A percentile compares a stretch with the other conserved stretches of the same genome.
These are phyloP conservation scores for Alsophila aescularia DNA, from an alignment of 2,888 invertebrate genomes.

Conservation along the genomic window DNA sequence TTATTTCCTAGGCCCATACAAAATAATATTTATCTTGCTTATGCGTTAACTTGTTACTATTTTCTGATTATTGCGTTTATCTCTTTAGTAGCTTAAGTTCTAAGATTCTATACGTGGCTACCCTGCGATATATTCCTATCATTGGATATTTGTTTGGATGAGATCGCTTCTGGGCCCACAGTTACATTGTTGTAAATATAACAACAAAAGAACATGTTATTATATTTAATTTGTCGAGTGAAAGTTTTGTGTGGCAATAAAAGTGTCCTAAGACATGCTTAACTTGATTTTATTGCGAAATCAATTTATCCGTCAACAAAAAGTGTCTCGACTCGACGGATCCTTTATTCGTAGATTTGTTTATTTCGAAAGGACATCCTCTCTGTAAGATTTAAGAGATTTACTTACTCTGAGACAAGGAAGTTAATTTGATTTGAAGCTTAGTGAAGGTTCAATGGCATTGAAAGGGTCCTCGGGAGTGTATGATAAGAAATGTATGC, in stretches of 20 bases:
- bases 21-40: no score
- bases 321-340: conserved; percentile 53
- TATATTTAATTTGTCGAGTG: conserved; percentile 6
- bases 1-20: no score
- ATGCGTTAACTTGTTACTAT: no score
- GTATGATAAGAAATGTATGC: no score
- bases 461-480: not conserved
- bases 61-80: no score
- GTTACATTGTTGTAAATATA: not conserved
- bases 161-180: no score
- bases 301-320: conserved; percentile 55
- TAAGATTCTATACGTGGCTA: no score
- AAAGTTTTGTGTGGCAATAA: conserved; percentile 44
- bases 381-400: conserved; percentile 55
- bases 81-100: no score
- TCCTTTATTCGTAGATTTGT: conserved; percentile 57
- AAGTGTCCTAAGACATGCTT: conserved; percentile 40
- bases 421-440: conserved; percentile 53
- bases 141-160: no score
- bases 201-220: conserved; percentile 3
- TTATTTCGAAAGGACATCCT: conserved; percentile 57
- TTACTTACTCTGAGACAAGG: conserved; percentile 44
- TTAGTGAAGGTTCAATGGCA: conserved; percentile 12
- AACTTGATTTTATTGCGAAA: conserved; percentile 55
- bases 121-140: no score